Conservation (phyloP, 2,888 invertebrate genomes). For the Phyllotreta striolata region DNA sequence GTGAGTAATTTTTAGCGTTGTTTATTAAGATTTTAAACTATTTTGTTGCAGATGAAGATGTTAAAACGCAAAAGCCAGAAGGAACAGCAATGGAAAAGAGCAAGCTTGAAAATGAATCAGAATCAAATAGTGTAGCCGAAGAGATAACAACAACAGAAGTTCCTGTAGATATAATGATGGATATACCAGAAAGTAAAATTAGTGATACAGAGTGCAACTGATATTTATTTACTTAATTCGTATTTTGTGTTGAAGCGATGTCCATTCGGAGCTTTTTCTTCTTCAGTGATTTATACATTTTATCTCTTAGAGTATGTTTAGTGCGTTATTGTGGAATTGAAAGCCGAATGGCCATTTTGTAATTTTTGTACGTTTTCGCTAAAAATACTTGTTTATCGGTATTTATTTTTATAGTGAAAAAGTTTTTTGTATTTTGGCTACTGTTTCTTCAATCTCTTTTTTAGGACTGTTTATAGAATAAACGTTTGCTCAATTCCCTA, state of each 20-base stretch:
- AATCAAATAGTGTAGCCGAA: slow-evolving; percentile 18
- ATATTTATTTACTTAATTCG: slow-evolving; percentile 47
- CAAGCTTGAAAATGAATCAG: slow-evolving; percentile 25
- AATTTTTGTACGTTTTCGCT: slow-evolving; percentile 33
- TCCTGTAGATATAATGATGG: slow-evolving; percentile 35
- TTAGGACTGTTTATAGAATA: slow-evolving; percentile 41
- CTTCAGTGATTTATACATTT: too few relatives aligned
- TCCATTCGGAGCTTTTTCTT: slow-evolving; percentile 4
- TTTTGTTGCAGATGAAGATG: slow-evolving; percentile 24
- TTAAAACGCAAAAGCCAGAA: slow-evolving; percentile 22
- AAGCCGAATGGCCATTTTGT: neutral
- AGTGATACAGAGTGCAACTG: slow-evolving; percentile 44
- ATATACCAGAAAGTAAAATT: slow-evolving; percentile 38
- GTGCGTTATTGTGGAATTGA: neutral
- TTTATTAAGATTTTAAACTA: slow-evolving; percentile 9
- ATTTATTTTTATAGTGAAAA: slow-evolving; percentile 23
- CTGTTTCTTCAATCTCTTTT: slow-evolving; percentile 27
- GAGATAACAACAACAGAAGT: slow-evolving; percentile 28
- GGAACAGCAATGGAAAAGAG: slow-evolving; percentile 25
- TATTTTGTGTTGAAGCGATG: slow-evolving; percentile 42
- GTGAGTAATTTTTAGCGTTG: neutral
- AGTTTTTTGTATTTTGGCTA: slow-evolving; percentile 30
- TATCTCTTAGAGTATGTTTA: too few relatives aligned
- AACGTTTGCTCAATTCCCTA: slow-evolving; percentile 35
- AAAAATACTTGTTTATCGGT: slow-evolving; percentile 27